Evolutionary conservation across 1,140 invertebrate species (phyloP).

Genomic region (Drosophila serrata): DNA sequence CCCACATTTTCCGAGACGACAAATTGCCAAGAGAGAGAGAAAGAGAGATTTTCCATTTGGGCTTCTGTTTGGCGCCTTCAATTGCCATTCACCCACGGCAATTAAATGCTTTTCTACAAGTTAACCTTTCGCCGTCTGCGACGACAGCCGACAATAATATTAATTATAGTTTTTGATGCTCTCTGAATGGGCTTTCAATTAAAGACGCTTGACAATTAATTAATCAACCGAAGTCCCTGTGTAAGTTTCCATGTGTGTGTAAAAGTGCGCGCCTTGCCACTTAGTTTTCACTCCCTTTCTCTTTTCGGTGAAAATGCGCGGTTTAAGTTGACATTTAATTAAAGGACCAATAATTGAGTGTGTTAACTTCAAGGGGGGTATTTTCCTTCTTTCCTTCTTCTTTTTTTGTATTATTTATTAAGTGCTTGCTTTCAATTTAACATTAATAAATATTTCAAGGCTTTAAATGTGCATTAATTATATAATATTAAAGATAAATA

Average conservation of each 20-base stretch:
- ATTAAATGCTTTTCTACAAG: conserved; percentile 31
- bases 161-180: conserved; percentile 47
- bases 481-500: too few relatives aligned
- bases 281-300: conserved; percentile 7
- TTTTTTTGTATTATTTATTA: not conserved
- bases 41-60: conserved; percentile 22
- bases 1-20: conserved; percentile 38
- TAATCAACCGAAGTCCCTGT: conserved; percentile 21
- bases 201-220: conserved; percentile 44
- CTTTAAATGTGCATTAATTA: too few relatives aligned
- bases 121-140: conserved; percentile 29
- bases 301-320: not conserved
- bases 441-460: not conserved
- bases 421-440: not conserved
- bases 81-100: conserved; percentile 47
- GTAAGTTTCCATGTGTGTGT: conserved; percentile 11
- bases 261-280: not conserved
- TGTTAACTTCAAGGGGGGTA: not conserved
- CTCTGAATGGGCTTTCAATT: conserved; percentile 40
- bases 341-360: not conserved
- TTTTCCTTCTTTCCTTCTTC: too few relatives aligned
- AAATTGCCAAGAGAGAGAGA: conserved; percentile 20
- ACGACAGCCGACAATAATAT: conserved; percentile 39
- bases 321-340: conserved; percentile 6
- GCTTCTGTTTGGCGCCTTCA: conserved; percentile 34